Evolutionary conservation across 2,888 invertebrate genomes (phyloP), one percentile per base, ranked within the genome.

Genomic region (Ernsta delagoae): DNA sequence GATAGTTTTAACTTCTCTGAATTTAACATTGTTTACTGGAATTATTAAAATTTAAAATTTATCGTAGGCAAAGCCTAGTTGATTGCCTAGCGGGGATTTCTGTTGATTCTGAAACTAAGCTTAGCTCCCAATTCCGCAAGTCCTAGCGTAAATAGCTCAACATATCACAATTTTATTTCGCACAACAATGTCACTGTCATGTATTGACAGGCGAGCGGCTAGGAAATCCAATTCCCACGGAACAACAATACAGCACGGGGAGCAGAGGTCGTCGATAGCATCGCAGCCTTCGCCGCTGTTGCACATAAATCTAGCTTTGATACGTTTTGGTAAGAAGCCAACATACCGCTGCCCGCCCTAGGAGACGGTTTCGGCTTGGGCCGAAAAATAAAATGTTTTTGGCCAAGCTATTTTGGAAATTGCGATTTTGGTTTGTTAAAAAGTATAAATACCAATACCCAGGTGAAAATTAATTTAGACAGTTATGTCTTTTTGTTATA

Each of bases 251-350:
- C 79, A 75, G 70, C 70, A 70, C 31, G 72, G 73, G 73, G 73
- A 75, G 76, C 77, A 73, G 70, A 72, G 74, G 78, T 79, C 75
- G 77, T 77, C 80, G 90, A 92, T 92, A 91, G 83, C 79, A 91
- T 92, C 90, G 82, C 77, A 79, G 87, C 86, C 87, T 89, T 90
- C 91, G 85, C 86, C 90, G 87, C 86, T 80, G 75, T 77, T 77
- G 81, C 82, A 87, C 90, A 92, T 92, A 92, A 93, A 93, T 93
- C 90, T 89, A 80, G 86, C 87, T 92, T 91, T 87, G 90, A 91
- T 90, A 89, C 87, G 87, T 90, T 91, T 92, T 92, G 92, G 92
- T 92, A 88, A 86, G 83, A 84, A 85, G 92, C 92, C 92, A 92
- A 92, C 24, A 31, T 24, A 8, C 53, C 65, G 41, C 50, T 50